These are phyloP conservation scores for Zelostemma sp. DNA, from an alignment of 1,140 invertebrate species.

Conservation along the genomic window DNA sequence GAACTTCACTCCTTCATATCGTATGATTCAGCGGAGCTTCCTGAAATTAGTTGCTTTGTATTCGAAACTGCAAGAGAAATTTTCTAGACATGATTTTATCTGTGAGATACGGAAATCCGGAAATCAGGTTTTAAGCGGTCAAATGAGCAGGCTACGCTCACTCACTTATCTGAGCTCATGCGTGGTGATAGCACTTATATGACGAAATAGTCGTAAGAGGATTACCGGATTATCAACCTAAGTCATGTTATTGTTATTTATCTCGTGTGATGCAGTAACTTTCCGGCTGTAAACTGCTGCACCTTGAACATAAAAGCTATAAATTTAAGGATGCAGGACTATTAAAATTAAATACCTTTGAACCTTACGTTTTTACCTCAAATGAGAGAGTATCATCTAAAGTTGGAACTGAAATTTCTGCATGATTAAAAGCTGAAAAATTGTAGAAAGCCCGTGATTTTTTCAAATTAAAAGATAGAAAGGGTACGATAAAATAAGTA, in stretches of 20 bases:
- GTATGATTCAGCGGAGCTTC: too few species aligned
- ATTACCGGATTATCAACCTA: slow-evolving; percentile 31
- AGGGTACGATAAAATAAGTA: too few species aligned
- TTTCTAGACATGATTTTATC: too few species aligned
- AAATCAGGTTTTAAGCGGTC: slow-evolving; percentile 10
- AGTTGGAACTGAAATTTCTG: not conserved
- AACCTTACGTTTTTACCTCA: not conserved
- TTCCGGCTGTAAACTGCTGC: slow-evolving; percentile 13
- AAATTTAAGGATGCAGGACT: slow-evolving; percentile 27
- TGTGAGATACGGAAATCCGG: not conserved
- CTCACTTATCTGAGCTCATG: slow-evolving; percentile 31
- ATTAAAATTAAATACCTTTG: slow-evolving; percentile 24
- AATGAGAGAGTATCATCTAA: not conserved
- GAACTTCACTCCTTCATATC: too few species aligned
- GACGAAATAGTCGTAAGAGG: slow-evolving; percentile 34
- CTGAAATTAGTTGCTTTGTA: too few species aligned
- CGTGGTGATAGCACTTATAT: slow-evolving; percentile 37
- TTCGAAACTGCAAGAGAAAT: too few species aligned
- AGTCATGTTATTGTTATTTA: slow-evolving; percentile 38
- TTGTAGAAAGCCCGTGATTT: too few species aligned
- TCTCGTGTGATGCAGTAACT: slow-evolving; percentile 3
- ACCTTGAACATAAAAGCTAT: slow-evolving; percentile 25
- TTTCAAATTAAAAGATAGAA: too few species aligned
- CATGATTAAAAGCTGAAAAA: not conserved
- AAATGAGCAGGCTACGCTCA: slow-evolving; percentile 24